These are phyloP conservation scores for Caenorhabditis inopinata DNA, from an alignment of 1,140 invertebrate genomes.

Conservation along the genomic window DNA sequence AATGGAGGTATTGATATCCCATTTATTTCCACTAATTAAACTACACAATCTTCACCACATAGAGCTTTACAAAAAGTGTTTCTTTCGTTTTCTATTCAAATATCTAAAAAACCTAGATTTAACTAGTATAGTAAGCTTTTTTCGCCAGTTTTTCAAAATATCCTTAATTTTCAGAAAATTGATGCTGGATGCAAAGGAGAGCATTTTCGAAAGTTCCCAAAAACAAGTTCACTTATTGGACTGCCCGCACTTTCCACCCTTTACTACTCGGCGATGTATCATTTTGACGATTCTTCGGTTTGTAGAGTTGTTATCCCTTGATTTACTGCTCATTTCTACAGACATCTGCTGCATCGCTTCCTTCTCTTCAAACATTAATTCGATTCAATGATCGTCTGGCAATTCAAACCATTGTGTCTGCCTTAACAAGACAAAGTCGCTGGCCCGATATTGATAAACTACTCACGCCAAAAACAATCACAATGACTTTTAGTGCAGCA, in stretches of 20 bases:
- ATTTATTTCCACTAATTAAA: too few relatives aligned
- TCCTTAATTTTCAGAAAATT: neutral
- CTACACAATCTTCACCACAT: too few relatives aligned
- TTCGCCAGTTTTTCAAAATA: too few relatives aligned
- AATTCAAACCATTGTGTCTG: neutral
- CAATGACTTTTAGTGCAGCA: slow-evolving; percentile 2
- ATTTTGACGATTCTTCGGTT: slow-evolving; percentile 16
- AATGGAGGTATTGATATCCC: neutral
- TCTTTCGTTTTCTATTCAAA: too few relatives aligned
- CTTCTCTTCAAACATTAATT: neutral
- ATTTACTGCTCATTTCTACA: neutral
- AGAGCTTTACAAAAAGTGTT: too few relatives aligned
- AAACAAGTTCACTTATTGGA: neutral
- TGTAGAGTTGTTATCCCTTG: too few relatives aligned
- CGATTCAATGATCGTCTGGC: slow-evolving; percentile 7
- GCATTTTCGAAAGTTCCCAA: neutral
- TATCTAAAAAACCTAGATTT: too few relatives aligned
- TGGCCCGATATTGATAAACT: slow-evolving; percentile 13
- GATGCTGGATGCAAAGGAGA: slow-evolving; percentile 2
- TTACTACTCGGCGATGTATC: slow-evolving; percentile 40
- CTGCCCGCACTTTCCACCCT: slow-evolving; percentile 34
- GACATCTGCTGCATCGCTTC: neutral
- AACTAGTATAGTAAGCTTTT: too few relatives aligned
- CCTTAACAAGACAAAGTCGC: neutral
- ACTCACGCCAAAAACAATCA: neutral